These are phyloP conservation scores for Falco berigora DNA, from an alignment of 2,797 vertebrate species.

Conservation along the genomic window DNA sequence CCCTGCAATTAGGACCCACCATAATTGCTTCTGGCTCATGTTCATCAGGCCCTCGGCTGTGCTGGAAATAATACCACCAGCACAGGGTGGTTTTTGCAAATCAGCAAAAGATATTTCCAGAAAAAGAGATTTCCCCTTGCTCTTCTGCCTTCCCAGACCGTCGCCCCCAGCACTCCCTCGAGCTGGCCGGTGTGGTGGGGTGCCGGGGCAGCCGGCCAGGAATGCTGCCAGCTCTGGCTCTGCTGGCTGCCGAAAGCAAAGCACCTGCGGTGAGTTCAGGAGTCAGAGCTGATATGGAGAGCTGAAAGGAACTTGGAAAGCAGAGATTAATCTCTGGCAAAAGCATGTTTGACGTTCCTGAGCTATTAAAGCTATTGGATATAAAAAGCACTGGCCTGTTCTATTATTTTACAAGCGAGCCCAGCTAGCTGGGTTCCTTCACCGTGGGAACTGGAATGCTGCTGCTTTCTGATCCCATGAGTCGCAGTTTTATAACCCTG, in stretches of 20 bases:
- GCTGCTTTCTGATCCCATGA: not conserved
- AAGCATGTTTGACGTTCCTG: not conserved
- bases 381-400: not conserved
- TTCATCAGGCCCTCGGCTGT: not conserved
- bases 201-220: not conserved
- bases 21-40: not conserved
- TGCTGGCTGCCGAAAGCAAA: not conserved
- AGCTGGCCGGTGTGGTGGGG: accelerated
- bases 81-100: not conserved
- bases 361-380: not conserved
- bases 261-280: not conserved
- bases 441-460: not conserved
- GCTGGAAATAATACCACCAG: not conserved
- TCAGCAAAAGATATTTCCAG: not conserved
- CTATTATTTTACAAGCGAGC: not conserved
- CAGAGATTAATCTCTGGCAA: not conserved
- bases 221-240: not conserved
- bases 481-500: not conserved
- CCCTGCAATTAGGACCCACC: not conserved
- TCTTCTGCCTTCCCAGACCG: not conserved
- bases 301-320: not conserved
- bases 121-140: not conserved
- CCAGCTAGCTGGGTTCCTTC: not conserved
- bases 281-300: not conserved
- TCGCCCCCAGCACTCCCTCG: accelerated